A percentile compares a stretch with the other conserved stretches of the same genome.
Evolutionary conservation across 2,113 vertebrate species (phyloP).

Genomic region (Bettongia penicillata): DNA sequence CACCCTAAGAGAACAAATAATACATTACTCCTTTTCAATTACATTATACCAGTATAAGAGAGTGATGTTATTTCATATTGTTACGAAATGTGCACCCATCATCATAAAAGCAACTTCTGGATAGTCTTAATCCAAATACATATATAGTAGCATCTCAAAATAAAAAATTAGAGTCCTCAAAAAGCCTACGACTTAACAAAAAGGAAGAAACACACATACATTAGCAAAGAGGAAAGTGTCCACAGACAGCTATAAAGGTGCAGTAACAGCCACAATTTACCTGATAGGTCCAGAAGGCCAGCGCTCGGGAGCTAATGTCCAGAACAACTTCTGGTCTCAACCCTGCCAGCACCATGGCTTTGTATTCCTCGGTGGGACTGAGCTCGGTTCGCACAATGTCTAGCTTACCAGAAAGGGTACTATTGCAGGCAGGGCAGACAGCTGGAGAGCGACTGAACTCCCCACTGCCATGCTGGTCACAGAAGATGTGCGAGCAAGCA

Average conservation of each 20-base stretch:
- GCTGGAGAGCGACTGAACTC: conserved; percentile 91
- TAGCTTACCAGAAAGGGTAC: conserved; percentile 90
- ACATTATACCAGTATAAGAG: not conserved
- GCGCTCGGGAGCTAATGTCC: conserved; percentile 89
- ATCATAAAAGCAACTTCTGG: not conserved
- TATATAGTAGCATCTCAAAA: conserved; percentile 3
- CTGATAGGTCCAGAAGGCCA: conserved; percentile 95
- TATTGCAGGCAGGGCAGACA: conserved; percentile 91
- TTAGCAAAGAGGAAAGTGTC: not conserved
- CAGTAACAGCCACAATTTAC: conserved; percentile 74
- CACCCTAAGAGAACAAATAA: not conserved
- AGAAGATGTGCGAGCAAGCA: conserved; percentile 93
- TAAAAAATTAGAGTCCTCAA: conserved; percentile 7
- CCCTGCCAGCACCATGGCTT: conserved; percentile 92
- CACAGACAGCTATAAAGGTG: not conserved
- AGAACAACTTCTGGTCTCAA: conserved; percentile 89
- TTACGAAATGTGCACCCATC: not conserved
- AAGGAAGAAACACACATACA: conserved; percentile 47
- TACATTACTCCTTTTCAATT: not conserved
- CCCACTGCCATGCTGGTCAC: conserved; percentile 91
- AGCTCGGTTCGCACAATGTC: conserved; percentile 92
- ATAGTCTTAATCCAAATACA: not conserved
- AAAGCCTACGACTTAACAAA: conserved; percentile 20
- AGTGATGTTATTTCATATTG: not conserved
- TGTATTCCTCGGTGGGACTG: conserved; percentile 91